A percentile compares a stretch with the other conserved stretches of the same genome.
Conservation (phyloP, 2,797 vertebrate genomes). For the Sternotherus odoratus region DNA sequence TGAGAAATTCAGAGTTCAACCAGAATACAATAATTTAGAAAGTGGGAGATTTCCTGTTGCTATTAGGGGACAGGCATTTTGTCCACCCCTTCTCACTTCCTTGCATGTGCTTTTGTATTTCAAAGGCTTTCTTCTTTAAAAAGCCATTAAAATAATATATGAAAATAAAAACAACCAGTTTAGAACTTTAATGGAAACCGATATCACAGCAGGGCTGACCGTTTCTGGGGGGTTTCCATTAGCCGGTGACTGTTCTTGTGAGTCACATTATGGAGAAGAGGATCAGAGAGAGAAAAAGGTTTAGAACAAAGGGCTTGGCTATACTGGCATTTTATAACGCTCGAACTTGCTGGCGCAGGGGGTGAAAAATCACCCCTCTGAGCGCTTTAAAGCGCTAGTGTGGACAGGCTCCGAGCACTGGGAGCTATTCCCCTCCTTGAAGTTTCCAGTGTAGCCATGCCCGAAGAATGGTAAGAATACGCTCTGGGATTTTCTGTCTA, state of each 20-base stretch:
- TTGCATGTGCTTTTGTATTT: not conserved
- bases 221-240: not conserved
- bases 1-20: not conserved
- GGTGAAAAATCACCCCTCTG: too few relatives aligned
- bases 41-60: not conserved
- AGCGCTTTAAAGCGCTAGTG: too few relatives aligned
- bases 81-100: not conserved
- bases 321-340: too few relatives aligned
- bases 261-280: fast-evolving
- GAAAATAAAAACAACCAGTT: not conserved
- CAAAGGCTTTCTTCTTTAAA: fast-evolving
- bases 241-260: not conserved
- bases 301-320: not conserved
- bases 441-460: too few relatives aligned
- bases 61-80: not conserved
- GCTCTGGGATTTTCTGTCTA: not conserved
- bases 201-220: not conserved
- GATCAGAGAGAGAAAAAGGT: not conserved
- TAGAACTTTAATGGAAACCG: not conserved
- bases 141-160: not conserved
- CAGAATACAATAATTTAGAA: not conserved
- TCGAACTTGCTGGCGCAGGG: too few relatives aligned
- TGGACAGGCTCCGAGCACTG: too few relatives aligned
- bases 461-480: not conserved
- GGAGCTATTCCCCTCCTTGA: too few relatives aligned